Conservation (phyloP, 2,888 invertebrate species). For the Sclerodermus sp. region DNA sequence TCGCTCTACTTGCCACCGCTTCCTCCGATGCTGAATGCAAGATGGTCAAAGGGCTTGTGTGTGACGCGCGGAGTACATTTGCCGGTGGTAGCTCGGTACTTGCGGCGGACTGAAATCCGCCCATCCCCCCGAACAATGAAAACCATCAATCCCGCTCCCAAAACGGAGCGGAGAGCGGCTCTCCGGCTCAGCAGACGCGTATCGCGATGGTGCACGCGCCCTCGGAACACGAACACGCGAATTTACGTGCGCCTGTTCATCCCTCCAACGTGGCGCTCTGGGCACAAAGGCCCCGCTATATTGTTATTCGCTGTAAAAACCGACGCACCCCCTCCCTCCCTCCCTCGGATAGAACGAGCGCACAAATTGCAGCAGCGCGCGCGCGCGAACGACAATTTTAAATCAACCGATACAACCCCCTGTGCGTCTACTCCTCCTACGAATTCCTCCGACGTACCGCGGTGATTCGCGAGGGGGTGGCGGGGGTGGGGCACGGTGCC, state of each 20-base stretch:
- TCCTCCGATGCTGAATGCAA: constrained; percentile 27
- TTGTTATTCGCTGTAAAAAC: no score
- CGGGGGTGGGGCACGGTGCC: no score
- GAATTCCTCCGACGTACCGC: no score
- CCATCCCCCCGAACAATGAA: constrained; percentile 43
- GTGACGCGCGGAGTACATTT: constrained; percentile 21
- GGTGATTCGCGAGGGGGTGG: no score
- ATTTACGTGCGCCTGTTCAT: constrained; percentile 10
- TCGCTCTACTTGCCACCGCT: constrained; percentile 25
- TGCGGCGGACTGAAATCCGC: constrained; percentile 29
- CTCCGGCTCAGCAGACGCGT: constrained; percentile 2
- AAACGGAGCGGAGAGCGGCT: constrained; percentile 31
- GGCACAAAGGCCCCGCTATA: no score
- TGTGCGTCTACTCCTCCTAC: no score
- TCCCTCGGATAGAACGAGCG: no score
- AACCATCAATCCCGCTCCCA: constrained; percentile 41
- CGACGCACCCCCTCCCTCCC: no score
- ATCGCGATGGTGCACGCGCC: neutral
- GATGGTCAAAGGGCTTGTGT: constrained; percentile 27
- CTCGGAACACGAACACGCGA: neutral
- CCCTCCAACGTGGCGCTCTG: no score
- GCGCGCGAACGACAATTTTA: no score
- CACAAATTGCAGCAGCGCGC: no score
- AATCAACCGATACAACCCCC: no score
- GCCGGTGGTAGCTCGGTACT: constrained; percentile 16